Percentiles rank a stretch among this genome's conserved stretches.
These are phyloP conservation scores for Petrocephalus microphthalmus DNA, from an alignment of 2,113 vertebrate species.

Conservation along the genomic window DNA sequence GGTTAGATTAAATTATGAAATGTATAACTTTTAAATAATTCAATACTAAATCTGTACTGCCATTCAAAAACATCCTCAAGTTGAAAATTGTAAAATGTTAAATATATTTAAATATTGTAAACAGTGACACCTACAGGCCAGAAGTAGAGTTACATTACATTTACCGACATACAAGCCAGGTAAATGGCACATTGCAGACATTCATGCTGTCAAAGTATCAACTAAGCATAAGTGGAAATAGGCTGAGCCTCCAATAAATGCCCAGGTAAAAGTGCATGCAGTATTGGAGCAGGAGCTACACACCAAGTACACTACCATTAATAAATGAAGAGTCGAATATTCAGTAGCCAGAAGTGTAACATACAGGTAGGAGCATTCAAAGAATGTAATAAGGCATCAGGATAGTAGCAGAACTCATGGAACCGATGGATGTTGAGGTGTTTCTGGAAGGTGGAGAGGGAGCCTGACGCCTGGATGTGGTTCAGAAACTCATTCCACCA, in stretches of 20 bases:
- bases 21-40: not conserved
- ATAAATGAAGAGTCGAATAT: not conserved
- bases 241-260: not conserved
- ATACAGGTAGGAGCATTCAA: not conserved
- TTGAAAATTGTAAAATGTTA: not conserved
- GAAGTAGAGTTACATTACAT: not conserved
- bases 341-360: not conserved
- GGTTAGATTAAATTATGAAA: not conserved
- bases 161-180: not conserved
- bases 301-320: not conserved
- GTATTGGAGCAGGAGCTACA: not conserved
- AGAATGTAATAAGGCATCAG: not conserved
- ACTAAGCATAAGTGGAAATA: not conserved
- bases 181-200: too few species aligned
- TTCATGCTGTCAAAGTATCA: not conserved
- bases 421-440: not conserved
- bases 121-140: not conserved
- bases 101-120: not conserved
- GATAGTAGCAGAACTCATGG: not conserved
- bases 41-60: not conserved
- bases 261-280: not conserved
- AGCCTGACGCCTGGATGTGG: too few species aligned
- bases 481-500: not conserved
- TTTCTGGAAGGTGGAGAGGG: not conserved
- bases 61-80: not conserved